Evolutionary conservation across 2,888 invertebrate genomes (phyloP).

Genomic region (Pristionchus arcanus): DNA sequence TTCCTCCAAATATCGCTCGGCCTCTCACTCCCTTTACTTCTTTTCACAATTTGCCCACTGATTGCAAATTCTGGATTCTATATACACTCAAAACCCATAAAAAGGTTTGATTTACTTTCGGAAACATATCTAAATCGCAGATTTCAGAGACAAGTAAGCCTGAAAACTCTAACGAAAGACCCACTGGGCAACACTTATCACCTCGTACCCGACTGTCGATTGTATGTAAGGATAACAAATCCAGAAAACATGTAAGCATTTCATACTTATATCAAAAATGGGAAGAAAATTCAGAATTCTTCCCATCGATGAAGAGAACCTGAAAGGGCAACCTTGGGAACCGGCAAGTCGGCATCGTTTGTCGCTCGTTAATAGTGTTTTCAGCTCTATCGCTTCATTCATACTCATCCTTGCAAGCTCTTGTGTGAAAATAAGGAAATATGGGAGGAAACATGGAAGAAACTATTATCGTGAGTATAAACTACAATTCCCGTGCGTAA

Average conservation of each 20-base stretch:
- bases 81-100: background rate
- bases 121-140: no score
- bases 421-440: background rate
- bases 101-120: background rate
- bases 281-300: background rate
- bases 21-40: background rate
- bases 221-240: background rate
- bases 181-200: background rate
- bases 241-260: background rate
- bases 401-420: background rate
- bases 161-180: background rate
- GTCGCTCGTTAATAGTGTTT: no score
- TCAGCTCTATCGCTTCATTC: background rate
- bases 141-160: background rate
- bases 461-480: background rate
- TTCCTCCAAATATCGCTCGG: background rate
- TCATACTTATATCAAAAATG: no score
- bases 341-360: background rate
- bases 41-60: background rate
- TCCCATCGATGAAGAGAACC: background rate
- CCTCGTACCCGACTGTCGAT: background rate
- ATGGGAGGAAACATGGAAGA: background rate
- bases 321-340: background rate
- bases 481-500: no score
- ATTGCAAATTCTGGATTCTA: constrained; percentile 28